Evolutionary conservation across 2,113 vertebrate species (phyloP).

Genomic region (Entomyzon cyanotis): DNA sequence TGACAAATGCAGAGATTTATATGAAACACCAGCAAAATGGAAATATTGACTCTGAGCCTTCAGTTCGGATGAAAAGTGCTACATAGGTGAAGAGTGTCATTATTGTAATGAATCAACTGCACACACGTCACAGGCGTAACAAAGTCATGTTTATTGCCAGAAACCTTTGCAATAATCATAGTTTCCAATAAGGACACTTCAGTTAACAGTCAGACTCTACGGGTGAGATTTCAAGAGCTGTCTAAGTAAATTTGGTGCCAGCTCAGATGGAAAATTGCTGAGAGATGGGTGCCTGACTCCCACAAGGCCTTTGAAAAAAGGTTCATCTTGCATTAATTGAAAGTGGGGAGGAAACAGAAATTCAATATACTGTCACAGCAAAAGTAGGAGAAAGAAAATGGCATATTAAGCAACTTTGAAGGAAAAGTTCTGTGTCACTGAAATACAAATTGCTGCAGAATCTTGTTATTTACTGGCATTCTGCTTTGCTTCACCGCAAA

Average conservation of each 20-base stretch:
- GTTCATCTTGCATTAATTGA: conserved; percentile 12
- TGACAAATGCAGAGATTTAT: conserved; percentile 60
- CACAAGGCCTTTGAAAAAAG: neutral
- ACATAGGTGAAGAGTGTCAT: conserved; percentile 42
- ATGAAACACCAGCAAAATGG: conserved; percentile 54
- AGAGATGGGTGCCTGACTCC: conserved; percentile 45
- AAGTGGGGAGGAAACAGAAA: neutral
- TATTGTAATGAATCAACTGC: conserved; percentile 55
- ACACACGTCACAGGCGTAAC: conserved; percentile 11
- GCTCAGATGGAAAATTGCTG: conserved; percentile 39
- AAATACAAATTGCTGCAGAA: conserved; percentile 20
- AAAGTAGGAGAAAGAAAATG: conserved; percentile 7
- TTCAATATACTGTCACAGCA: conserved; percentile 6
- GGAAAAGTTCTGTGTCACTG: conserved; percentile 3
- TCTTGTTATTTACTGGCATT: conserved; percentile 21
- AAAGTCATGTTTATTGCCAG: neutral
- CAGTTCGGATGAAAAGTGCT: conserved; percentile 35
- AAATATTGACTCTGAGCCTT: conserved; percentile 43
- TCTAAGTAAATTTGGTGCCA: conserved; percentile 4
- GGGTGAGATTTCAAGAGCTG: conserved; percentile 18
- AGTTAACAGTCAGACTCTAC: neutral
- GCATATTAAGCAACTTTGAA: conserved; percentile 13
- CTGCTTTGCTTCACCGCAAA: neutral
- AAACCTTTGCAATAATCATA: conserved; percentile 35
- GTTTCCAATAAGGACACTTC: conserved; percentile 27